phyloP scores from a whole-genome alignment of 2,113 vertebrate species.

The Melanocharis versteri region DNA sequence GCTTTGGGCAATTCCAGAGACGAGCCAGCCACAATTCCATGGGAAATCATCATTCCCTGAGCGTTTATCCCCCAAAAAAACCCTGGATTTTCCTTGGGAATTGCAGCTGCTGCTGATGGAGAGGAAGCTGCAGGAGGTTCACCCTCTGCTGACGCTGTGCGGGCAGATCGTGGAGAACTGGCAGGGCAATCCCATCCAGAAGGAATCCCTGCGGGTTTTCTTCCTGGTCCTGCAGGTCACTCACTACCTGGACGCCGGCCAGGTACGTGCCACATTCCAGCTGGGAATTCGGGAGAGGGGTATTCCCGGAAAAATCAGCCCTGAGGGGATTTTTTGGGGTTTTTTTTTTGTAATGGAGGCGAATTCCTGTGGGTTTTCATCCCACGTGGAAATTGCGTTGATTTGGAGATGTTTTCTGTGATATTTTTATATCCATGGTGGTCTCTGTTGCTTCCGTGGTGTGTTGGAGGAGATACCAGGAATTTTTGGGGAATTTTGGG shows the following conservation, averaged over 20 bases:
- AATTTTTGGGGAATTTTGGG: not conserved
- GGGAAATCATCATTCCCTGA: fast-evolving
- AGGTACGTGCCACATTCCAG: conserved; percentile 67
- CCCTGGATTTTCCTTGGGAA: not conserved
- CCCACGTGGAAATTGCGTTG: fast-evolving
- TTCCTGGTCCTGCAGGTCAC: conserved; percentile 98
- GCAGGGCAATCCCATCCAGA: conserved; percentile 99
- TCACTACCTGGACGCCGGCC: conserved; percentile 95
- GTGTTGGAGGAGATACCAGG: too few species aligned
- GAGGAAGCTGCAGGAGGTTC: conserved; percentile 93
- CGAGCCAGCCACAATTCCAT: fast-evolving
- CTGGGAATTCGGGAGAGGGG: fast-evolving
- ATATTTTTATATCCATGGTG: fast-evolving
- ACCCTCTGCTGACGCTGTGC: conserved; percentile 92
- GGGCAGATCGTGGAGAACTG: conserved; percentile 99
- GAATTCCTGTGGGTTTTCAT: fast-evolving
- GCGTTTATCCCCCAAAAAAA: fast-evolving
- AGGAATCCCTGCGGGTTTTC: conserved; percentile 94
- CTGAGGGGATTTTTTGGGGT: fast-evolving
- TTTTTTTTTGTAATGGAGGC: fast-evolving
- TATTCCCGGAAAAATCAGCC: fast-evolving
- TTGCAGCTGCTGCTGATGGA: conserved; percentile 93
- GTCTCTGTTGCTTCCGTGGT: fast-evolving
- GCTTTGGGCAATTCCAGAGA: fast-evolving
- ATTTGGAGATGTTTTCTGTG: fast-evolving